Base-by-base conservation (phyloP, 1,140 invertebrate genomes). In the Trinorchestia longiramus region DNA sequence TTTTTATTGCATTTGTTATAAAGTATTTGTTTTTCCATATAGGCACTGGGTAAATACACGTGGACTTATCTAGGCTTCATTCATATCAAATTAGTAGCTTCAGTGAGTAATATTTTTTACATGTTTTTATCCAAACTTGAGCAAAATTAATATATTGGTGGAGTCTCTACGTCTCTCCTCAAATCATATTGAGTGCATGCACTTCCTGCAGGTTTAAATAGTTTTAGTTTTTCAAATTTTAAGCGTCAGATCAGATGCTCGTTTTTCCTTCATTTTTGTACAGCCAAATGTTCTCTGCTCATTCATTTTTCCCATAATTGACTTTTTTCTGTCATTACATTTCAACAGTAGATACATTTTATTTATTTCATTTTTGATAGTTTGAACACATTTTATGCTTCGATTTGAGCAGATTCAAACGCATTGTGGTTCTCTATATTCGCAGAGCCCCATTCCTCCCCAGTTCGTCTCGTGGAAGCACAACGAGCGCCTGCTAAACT, bases 401-500 rank as follows among this genome's bases (percentile, higher is more conserved):
- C 62, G 15, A 77, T 36, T 19, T 77, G 3, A 23, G 1, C 28
- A 77, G 28, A 77, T 36, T 77, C 62, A 23, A 77, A 77, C 36
- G 3, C 62, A 77, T 11, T 36, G 15, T 1, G 36, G 15, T 77
- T 28, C 62, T 36, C 28, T 28, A 77, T 28, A 36, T 36, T n/a
- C 94, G 19, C 96, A 96, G 96, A 96, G 95, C 77, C 96, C 96
- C 43, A 96, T 96, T 57, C 96, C 96, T 23, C 96, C 96, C 28
- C 96, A 96, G 43, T 97, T 97, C 96, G 97, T 97, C 62, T 97
- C 97, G 96, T 97, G 97, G 97, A 97, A 98, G 97, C 98, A 99
- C 97, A 99, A 99, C 97, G 98, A 98, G 97, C 98, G 98, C 95
- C 99, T 99, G 98, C 99, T 99, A 97, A 99, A 99, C 97, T 99